phyloP scores from a whole-genome alignment of 1,140 invertebrate genomes.

The Proales similis region DNA sequence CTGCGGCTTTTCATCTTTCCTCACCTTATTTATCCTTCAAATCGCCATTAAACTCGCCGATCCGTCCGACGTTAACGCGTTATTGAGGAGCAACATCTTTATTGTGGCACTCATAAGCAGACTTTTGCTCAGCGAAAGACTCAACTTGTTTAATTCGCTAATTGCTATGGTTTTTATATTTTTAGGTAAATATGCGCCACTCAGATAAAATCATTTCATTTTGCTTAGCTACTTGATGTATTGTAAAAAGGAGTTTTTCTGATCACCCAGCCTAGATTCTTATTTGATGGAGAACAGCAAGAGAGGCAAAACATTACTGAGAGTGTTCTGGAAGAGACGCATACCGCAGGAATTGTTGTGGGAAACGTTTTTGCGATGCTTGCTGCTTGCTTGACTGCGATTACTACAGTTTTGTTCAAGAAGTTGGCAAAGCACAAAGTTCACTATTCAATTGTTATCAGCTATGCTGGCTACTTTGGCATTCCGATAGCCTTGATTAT shows the following conservation, averaged over 20 bases:
- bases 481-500: neutral
- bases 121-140: constrained; percentile 30
- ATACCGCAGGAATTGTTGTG: neutral
- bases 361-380: neutral
- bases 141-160: constrained; percentile 9
- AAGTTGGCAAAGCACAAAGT: constrained; percentile 26
- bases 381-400: constrained; percentile 20
- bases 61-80: constrained; percentile 13
- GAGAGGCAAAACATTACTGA: neutral
- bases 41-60: constrained; percentile 15
- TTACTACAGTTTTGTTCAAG: constrained; percentile 17
- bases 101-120: constrained; percentile 12
- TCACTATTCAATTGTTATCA: constrained; percentile 25
- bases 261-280: constrained; percentile 11
- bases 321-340: neutral
- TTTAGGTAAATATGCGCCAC: no score
- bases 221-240: no score
- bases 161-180: constrained; percentile 10
- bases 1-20: constrained; percentile 8
- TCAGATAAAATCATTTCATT: no score
- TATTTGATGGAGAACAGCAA: neutral
- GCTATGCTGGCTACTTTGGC: constrained; percentile 32
- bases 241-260: constrained; percentile 6
- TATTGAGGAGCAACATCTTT: constrained; percentile 22
- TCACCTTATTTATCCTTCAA: constrained; percentile 10